phyloP scores from a whole-genome alignment of 2,888 invertebrate species.

The Drosophila fulvimacula region DNA sequence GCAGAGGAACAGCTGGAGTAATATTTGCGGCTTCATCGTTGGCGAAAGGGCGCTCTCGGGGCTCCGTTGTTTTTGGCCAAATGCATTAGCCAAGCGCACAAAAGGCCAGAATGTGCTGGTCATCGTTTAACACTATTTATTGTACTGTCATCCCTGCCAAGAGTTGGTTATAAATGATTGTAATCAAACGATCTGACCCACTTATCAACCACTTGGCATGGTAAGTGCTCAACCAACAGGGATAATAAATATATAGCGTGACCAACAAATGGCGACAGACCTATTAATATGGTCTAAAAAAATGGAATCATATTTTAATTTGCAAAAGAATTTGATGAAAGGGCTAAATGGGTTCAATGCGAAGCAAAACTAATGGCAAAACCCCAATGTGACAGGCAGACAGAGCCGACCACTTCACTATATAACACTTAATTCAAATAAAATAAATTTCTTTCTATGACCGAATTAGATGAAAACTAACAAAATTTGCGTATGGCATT shows the following conservation, averaged over 20 bases:
- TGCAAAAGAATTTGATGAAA: slow-evolving; percentile 1
- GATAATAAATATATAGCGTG: not conserved
- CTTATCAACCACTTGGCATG: slow-evolving; percentile 14
- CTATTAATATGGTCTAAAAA: not conserved
- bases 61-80: slow-evolving; percentile 1
- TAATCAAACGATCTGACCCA: slow-evolving; percentile 3
- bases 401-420: not conserved
- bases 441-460: not conserved
- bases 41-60: not conserved
- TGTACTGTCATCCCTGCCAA: slow-evolving; percentile 35
- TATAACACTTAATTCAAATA: not conserved
- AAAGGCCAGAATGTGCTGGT: slow-evolving; percentile 16
- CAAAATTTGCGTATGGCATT: not conserved
- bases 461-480: not conserved
- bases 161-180: slow-evolving; percentile 33
- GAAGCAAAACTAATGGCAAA: too few relatives aligned
- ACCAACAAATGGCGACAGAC: not conserved
- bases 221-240: not conserved
- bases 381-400: not conserved
- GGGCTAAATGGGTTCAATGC: not conserved
- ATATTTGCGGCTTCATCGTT: not conserved
- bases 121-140: slow-evolving; percentile 31
- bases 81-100: slow-evolving; percentile 8
- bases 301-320: slow-evolving; percentile 1
- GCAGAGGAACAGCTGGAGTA: not conserved